These are phyloP conservation scores for Mesocentrotus franciscanus DNA, from an alignment of 53 echinoderm and acorn worm species.

Conservation along the genomic window DNA sequence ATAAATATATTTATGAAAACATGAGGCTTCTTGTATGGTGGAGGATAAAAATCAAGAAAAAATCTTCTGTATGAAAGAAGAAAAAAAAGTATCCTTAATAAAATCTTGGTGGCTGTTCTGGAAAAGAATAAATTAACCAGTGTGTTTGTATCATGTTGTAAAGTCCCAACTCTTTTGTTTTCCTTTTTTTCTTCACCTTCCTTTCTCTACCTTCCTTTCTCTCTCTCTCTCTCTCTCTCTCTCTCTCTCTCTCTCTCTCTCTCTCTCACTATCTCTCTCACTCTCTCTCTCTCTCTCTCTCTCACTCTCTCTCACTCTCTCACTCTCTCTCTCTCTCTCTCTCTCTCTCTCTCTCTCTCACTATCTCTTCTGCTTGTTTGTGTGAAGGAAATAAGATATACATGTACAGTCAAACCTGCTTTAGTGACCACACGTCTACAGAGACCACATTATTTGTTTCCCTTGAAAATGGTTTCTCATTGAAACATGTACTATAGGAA, in stretches of 20 bases:
- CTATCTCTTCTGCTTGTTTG: neutral
- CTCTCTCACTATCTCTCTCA: too few species aligned
- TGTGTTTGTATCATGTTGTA: neutral
- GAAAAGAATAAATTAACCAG: conserved; percentile 24
- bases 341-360: neutral
- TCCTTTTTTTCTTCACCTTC: neutral
- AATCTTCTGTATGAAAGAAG: neutral
- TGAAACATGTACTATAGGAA: too few species aligned
- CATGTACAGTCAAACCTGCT: too few species aligned
- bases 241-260: too few species aligned
- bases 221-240: neutral
- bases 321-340: too few species aligned
- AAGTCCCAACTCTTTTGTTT: neutral
- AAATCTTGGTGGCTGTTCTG: conserved; percentile 61
- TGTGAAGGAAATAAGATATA: neutral
- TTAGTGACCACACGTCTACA: too few species aligned
- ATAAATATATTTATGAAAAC: neutral
- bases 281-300: too few species aligned
- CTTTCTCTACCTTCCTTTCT: neutral
- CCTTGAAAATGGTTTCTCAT: too few species aligned
- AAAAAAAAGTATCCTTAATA: conserved; percentile 28
- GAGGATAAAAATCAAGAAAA: conserved; percentile 38
- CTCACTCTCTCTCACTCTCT: too few species aligned
- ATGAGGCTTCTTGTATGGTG: conserved; percentile 24
- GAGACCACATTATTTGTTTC: too few species aligned